Conservation (phyloP, 2,797 vertebrate genomes). For the Podarcis siculus region DNA sequence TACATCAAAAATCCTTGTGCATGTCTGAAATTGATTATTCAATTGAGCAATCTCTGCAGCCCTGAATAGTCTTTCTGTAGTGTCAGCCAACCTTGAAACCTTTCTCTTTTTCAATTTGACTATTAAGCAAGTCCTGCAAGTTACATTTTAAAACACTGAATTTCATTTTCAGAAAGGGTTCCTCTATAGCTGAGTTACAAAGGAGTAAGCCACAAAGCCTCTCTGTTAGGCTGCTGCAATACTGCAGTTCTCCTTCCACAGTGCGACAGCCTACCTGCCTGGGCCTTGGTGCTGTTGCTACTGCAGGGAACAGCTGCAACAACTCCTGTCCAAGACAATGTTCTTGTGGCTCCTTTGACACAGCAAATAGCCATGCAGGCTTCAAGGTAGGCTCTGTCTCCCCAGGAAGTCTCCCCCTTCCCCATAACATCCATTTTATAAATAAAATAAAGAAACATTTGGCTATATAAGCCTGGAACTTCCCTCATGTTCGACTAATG, state of each 20-base stretch:
- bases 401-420: too few relatives aligned
- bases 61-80: slow-evolving; percentile 14
- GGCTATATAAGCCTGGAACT: too few relatives aligned
- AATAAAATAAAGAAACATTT: too few relatives aligned
- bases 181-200: neutral
- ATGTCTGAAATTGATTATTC: slow-evolving; percentile 18
- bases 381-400: neutral
- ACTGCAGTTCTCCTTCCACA: neutral
- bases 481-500: too few relatives aligned
- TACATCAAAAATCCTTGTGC: neutral
- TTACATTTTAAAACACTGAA: slow-evolving; percentile 19
- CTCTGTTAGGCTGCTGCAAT: neutral
- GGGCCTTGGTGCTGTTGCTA: neutral
- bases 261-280: neutral
- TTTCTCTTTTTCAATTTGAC: slow-evolving; percentile 25
- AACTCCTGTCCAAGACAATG: neutral
- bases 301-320: neutral
- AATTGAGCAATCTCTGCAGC: slow-evolving; percentile 15
- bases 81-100: slow-evolving; percentile 33
- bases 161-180: slow-evolving; percentile 4
- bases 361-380: neutral
- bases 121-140: slow-evolving; percentile 24
- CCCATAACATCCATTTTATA: too few relatives aligned
- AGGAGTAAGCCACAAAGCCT: neutral
- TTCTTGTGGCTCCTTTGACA: too few relatives aligned